Percentiles rank a stretch among this genome's conserved stretches.
Conservation (phyloP, 2,888 invertebrate genomes). For the Altica lythri region DNA sequence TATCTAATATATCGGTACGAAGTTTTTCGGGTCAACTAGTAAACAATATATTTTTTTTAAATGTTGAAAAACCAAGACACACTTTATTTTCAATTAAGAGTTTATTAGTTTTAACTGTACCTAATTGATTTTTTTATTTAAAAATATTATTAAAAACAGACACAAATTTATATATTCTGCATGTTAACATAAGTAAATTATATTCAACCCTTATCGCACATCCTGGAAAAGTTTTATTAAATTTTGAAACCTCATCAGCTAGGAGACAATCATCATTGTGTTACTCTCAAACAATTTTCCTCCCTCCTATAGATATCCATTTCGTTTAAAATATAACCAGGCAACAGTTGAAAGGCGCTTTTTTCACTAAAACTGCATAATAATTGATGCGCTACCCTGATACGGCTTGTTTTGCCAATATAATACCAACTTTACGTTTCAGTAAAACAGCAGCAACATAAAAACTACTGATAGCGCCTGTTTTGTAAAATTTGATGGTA, state of each 20-base stretch:
- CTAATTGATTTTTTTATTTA: too few species aligned
- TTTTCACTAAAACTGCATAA: conserved; percentile 36
- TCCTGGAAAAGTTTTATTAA: conserved; percentile 14
- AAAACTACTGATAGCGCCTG: conserved; percentile 28
- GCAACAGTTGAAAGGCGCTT: conserved; percentile 25
- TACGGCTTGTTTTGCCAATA: conserved; percentile 41
- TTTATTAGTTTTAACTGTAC: too few species aligned
- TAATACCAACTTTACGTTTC: conserved; percentile 43
- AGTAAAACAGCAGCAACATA: conserved; percentile 35
- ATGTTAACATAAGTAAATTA: too few species aligned
- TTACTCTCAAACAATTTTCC: conserved; percentile 15
- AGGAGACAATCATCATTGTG: conserved; percentile 24
- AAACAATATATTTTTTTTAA: too few species aligned
- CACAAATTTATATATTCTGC: too few species aligned
- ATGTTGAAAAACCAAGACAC: too few species aligned
- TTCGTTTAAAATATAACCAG: conserved; percentile 23
- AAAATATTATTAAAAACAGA: too few species aligned
- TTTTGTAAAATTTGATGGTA: conserved; percentile 15
- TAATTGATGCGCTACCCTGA: conserved; percentile 34
- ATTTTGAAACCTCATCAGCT: conserved; percentile 17
- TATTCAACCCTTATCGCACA: too few species aligned
- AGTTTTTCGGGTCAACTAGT: too few species aligned
- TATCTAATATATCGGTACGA: too few species aligned
- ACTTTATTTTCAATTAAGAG: too few species aligned
- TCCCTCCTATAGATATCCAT: too few species aligned